Conservation (phyloP, 2,797 vertebrate species). For the Lagodon rhomboides region DNA sequence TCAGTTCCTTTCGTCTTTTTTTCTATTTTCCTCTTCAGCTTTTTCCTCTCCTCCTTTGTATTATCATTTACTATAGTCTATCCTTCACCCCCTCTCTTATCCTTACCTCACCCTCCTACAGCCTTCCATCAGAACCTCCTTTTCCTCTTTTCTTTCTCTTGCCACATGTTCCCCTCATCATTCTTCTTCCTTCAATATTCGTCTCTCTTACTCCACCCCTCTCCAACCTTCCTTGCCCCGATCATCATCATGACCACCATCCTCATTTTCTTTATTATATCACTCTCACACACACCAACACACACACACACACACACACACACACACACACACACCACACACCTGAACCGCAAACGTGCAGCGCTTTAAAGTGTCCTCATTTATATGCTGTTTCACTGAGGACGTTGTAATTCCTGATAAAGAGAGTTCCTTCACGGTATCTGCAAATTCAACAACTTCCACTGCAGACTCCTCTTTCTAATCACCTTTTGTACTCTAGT, state of each 20-base stretch:
- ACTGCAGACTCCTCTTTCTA: constrained; percentile 9
- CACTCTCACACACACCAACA: neutral
- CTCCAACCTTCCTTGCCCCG: neutral
- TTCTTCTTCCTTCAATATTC: neutral
- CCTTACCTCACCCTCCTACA: neutral
- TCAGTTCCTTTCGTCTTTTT: neutral
- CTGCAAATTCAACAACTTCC: constrained; percentile 22
- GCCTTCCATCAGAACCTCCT: neutral
- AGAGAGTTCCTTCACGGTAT: neutral
- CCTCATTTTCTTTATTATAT: constrained; percentile 18
- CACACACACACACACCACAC: constrained; percentile 2
- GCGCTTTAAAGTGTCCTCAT: constrained; percentile 44
- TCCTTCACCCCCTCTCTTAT: neutral
- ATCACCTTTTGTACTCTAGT: neutral
- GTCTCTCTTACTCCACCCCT: neutral
- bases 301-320: no score
- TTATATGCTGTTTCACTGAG: constrained; percentile 28
- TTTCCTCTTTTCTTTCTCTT: neutral
- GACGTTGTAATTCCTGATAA: constrained; percentile 6
- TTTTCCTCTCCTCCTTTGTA: neutral
- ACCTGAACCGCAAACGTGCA: neutral
- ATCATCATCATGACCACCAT: constrained; percentile 2
- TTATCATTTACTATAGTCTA: neutral
- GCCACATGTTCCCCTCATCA: neutral
- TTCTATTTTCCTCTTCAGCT: neutral